Evolutionary conservation across 2,113 vertebrate species (phyloP).

Genomic region (Orycteropus afer): DNA sequence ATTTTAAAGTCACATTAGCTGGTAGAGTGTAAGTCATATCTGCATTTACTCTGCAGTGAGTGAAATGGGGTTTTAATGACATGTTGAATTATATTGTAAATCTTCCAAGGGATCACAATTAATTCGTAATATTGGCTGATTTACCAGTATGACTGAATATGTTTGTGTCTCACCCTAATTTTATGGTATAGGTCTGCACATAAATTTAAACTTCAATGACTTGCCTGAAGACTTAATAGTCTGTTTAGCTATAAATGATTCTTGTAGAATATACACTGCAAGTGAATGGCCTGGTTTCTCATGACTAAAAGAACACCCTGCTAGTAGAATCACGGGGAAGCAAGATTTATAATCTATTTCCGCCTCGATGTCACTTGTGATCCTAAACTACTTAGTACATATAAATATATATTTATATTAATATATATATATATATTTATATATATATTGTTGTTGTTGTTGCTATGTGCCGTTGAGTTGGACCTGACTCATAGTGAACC

Average conservation of each 20-base stretch:
- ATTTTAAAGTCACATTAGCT: constrained; percentile 59
- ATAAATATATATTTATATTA: too few species aligned
- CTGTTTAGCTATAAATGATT: neutral
- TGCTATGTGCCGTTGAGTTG: too few species aligned
- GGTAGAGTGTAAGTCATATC: constrained; percentile 55
- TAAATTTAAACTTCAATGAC: constrained; percentile 64
- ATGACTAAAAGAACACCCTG: neutral
- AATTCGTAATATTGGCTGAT: constrained; percentile 66
- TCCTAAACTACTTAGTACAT: neutral
- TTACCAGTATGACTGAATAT: constrained; percentile 62
- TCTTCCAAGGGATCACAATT: constrained; percentile 65
- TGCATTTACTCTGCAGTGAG: constrained; percentile 43
- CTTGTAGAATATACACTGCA: constrained; percentile 62
- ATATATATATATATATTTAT: neutral
- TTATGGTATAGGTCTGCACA: constrained; percentile 54
- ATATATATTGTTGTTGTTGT: too few species aligned
- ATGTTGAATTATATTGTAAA: constrained; percentile 66
- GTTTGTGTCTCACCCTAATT: constrained; percentile 63
- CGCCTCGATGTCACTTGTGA: constrained; percentile 12
- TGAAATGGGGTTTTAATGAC: constrained; percentile 67
- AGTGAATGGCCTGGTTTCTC: neutral
- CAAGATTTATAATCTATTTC: neutral
- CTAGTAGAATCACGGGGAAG: neutral
- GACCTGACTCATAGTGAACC: too few species aligned
- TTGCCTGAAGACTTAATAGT: constrained; percentile 58